phyloP scores from a whole-genome alignment of 2,888 invertebrate genomes.

The Apoderus coryli region DNA sequence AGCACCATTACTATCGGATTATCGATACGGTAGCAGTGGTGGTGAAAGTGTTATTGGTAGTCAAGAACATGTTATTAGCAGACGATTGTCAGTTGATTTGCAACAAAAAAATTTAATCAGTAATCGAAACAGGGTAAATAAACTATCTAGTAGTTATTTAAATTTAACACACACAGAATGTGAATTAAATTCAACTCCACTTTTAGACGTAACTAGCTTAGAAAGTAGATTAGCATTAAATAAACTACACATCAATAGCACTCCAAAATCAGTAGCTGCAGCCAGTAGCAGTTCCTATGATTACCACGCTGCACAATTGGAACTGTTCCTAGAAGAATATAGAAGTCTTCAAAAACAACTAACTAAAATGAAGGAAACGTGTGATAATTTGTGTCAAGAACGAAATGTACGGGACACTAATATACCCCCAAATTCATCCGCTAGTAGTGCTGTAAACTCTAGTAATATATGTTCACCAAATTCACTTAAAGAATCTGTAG shows the following conservation, averaged over 20 bases:
- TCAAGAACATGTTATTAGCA: constrained; percentile 31
- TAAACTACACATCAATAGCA: constrained; percentile 18
- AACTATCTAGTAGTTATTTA: constrained; percentile 54
- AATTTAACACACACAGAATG: constrained; percentile 45
- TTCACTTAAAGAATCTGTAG: constrained; percentile 33
- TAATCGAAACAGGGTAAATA: constrained; percentile 30
- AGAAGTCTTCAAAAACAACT: constrained; percentile 61
- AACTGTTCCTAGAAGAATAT: constrained; percentile 67
- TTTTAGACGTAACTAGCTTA: constrained; percentile 44
- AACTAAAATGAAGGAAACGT: constrained; percentile 66
- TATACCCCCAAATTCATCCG: constrained; percentile 4
- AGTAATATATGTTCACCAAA: constrained; percentile 27
- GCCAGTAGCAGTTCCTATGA: constrained; percentile 42
- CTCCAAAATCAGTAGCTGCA: constrained; percentile 18
- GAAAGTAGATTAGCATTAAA: constrained; percentile 32
- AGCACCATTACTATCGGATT: constrained; percentile 54
- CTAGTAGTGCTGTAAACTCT: constrained; percentile 27
- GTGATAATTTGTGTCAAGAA: constrained; percentile 47
- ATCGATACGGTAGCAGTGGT: constrained; percentile 57
- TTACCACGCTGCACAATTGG: constrained; percentile 65
- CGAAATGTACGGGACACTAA: constrained; percentile 17
- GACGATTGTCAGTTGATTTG: constrained; percentile 38
- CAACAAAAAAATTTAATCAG: constrained; percentile 22
- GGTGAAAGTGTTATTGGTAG: constrained; percentile 43
- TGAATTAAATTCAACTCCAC: constrained; percentile 40